A percentile compares a stretch with the other conserved stretches of the same genome.
phyloP scores from a whole-genome alignment of 2,113 vertebrate genomes.

The Indicator indicator region DNA sequence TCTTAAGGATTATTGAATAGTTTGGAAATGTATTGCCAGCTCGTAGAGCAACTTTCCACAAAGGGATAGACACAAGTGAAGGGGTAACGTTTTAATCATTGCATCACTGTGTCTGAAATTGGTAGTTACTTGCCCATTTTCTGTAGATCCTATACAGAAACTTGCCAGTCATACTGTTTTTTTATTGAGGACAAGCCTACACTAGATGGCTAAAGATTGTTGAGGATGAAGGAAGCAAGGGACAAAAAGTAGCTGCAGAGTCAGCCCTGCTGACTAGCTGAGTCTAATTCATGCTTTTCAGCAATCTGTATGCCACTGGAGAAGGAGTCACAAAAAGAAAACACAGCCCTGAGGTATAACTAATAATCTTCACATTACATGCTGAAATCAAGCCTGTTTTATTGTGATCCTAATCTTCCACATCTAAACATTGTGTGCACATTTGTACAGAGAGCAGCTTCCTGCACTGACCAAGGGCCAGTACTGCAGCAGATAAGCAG shows the following conservation, averaged over 20 bases:
- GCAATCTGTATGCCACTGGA: neutral
- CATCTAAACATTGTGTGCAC: neutral
- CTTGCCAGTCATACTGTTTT: neutral
- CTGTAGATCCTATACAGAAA: neutral
- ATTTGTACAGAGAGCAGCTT: neutral
- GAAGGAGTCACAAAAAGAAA: conserved; percentile 17
- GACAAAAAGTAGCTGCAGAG: neutral
- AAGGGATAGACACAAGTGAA: neutral
- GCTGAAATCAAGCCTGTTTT: conserved; percentile 33
- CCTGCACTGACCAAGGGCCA: neutral
- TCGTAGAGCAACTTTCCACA: neutral
- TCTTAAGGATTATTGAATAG: neutral
- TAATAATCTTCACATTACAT: conserved; percentile 31
- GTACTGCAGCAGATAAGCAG: neutral
- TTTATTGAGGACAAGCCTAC: neutral
- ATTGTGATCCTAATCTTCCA: conserved; percentile 38
- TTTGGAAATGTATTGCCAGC: neutral
- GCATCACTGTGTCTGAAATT: neutral
- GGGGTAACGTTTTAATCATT: neutral
- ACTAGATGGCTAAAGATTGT: neutral
- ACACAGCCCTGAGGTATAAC: neutral
- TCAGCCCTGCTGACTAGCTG: neutral
- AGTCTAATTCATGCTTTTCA: neutral
- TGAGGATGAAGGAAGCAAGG: neutral
- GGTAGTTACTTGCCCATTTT: neutral